Evolutionary conservation across 2,888 invertebrate genomes (phyloP).

Genomic region (Parnassius mnemosyne): DNA sequence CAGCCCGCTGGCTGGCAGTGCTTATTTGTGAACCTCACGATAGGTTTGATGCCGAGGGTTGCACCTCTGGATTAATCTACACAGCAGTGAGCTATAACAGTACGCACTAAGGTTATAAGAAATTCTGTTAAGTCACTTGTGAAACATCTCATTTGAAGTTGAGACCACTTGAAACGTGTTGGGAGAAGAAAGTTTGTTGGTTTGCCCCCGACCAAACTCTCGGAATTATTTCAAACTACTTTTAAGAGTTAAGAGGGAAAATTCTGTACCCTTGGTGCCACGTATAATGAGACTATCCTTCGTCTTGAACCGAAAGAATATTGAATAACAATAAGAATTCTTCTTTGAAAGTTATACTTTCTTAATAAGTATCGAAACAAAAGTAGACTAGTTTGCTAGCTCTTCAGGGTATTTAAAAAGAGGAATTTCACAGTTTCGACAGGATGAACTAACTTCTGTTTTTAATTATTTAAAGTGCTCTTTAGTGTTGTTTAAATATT

Average conservation of each 20-base stretch:
- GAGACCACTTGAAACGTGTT: conserved; percentile 55
- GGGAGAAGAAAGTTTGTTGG: conserved; percentile 54
- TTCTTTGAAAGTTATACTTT: conserved; percentile 4
- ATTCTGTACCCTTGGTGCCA: conserved; percentile 14
- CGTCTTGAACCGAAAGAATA: conserved; percentile 10
- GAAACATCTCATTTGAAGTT: conserved; percentile 54
- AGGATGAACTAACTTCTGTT: too few species aligned
- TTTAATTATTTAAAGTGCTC: too few species aligned
- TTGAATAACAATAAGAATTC: conserved; percentile 21
- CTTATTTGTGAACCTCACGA: too few species aligned
- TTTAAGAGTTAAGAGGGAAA: conserved; percentile 31
- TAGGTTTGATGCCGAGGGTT: too few species aligned
- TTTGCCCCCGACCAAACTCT: conserved; percentile 39
- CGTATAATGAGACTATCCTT: conserved; percentile 14
- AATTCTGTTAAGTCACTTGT: conserved; percentile 57
- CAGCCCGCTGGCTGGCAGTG: too few species aligned
- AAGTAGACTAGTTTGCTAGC: not conserved
- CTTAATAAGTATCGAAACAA: conserved; percentile 2
- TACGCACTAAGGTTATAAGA: conserved; percentile 27
- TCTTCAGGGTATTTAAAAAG: too few species aligned
- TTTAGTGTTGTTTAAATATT: too few species aligned
- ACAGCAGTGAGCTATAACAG: too few species aligned
- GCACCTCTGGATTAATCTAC: too few species aligned
- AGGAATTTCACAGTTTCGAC: too few species aligned
- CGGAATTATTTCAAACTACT: conserved; percentile 38